Evolutionary conservation across 2,113 vertebrate genomes (phyloP).

Genomic region (Cranoglanis bouderius): DNA sequence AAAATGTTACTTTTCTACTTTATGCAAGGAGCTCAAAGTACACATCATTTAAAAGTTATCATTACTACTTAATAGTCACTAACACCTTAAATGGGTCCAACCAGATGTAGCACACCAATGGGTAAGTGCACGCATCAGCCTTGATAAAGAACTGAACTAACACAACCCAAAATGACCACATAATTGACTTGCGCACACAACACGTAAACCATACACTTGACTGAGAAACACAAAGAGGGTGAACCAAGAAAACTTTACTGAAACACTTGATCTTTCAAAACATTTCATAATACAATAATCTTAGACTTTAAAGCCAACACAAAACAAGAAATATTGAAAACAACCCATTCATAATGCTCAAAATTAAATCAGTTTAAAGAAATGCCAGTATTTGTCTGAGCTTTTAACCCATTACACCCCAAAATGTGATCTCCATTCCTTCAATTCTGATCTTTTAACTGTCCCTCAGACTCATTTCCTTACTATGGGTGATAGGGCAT

Average conservation of each 20-base stretch:
- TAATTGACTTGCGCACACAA: background rate
- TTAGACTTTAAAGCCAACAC: background rate
- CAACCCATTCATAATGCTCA: background rate
- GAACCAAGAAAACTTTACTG: background rate
- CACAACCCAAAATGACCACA: background rate
- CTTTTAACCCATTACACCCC: too few relatives aligned
- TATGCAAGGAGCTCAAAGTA: background rate
- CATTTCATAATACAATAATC: background rate
- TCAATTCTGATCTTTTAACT: too few relatives aligned
- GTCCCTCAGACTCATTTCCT: too few relatives aligned
- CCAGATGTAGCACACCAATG: background rate
- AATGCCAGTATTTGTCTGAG: too few relatives aligned
- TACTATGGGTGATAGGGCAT: too few relatives aligned
- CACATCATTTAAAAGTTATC: background rate
- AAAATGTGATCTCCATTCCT: too few relatives aligned
- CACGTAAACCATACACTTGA: background rate
- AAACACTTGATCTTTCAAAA: background rate
- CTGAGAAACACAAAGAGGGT: background rate
- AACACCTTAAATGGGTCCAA: background rate
- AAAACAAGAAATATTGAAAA: background rate
- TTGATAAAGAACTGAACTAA: background rate
- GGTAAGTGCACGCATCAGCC: background rate
- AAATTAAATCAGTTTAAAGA: background rate
- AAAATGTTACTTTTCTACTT: background rate
- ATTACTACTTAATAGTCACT: background rate